Evolutionary conservation across 2,888 invertebrate genomes (phyloP).

Genomic region (Dioctria linearis): DNA sequence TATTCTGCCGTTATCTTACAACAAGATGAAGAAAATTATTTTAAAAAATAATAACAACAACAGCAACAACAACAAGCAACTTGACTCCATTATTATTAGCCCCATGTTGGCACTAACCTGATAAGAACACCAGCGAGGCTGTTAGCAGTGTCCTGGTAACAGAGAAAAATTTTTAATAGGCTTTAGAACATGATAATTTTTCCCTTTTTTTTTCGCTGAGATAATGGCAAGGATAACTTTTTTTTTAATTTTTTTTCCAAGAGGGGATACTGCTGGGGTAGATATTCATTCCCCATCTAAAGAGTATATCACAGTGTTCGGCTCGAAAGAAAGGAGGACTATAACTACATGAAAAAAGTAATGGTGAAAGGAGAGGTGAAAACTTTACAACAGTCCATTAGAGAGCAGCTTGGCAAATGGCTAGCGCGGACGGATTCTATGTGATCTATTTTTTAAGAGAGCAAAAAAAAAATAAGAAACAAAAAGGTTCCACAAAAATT

Average conservation of each 20-base stretch:
- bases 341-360: slow-evolving; percentile 44
- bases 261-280: neutral
- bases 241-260: slow-evolving; percentile 1
- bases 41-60: neutral
- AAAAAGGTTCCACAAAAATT: slow-evolving; percentile 45
- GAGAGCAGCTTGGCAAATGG: slow-evolving; percentile 25
- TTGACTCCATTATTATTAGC: slow-evolving; percentile 54
- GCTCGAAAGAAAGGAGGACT: neutral
- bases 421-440: slow-evolving; percentile 27
- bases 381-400: slow-evolving; percentile 55
- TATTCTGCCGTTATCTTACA: slow-evolving; percentile 16
- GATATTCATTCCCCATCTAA: neutral
- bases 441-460: slow-evolving; percentile 27
- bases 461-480: slow-evolving; percentile 6
- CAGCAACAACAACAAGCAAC: neutral
- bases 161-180: slow-evolving; percentile 55
- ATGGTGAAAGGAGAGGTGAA: slow-evolving; percentile 44
- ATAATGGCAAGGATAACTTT: slow-evolving; percentile 11
- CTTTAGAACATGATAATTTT: slow-evolving; percentile 56
- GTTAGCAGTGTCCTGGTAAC: slow-evolving; percentile 50
- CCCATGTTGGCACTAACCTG: slow-evolving; percentile 58
- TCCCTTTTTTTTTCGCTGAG: slow-evolving; percentile 45
- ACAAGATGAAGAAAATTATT: slow-evolving; percentile 22
- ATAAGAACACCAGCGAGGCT: slow-evolving; percentile 51
- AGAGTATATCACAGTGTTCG: neutral